phyloP scores from a whole-genome alignment of 2,797 vertebrate genomes.

The Gephyroberyx darwinii region DNA sequence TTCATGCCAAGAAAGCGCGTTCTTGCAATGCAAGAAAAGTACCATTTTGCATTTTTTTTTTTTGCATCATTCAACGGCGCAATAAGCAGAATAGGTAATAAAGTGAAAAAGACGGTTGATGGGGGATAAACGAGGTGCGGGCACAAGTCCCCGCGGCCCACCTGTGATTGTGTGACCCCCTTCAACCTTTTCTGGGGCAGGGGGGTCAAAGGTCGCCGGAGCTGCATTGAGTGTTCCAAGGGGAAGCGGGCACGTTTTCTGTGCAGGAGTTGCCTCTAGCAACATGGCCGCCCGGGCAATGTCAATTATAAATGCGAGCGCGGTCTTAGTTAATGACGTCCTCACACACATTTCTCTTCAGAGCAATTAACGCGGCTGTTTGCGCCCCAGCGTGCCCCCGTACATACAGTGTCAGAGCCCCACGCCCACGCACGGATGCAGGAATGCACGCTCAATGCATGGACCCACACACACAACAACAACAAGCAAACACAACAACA shows the following conservation, averaged over 20 bases:
- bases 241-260: constrained; percentile 11
- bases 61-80: constrained; percentile 39
- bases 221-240: constrained; percentile 57
- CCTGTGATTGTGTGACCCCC: constrained; percentile 53
- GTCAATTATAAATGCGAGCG: constrained; percentile 68
- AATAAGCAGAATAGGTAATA: constrained; percentile 51
- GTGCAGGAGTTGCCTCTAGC: constrained; percentile 49
- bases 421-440: constrained; percentile 59
- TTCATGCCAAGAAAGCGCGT: too few species aligned
- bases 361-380: constrained; percentile 68
- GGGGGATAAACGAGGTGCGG: neutral
- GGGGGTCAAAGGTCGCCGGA: constrained; percentile 51
- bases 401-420: constrained; percentile 55
- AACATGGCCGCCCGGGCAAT: constrained; percentile 46
- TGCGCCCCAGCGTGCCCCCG: constrained; percentile 56
- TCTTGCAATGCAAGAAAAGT: too few species aligned
- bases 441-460: neutral
- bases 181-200: neutral
- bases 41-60: too few species aligned
- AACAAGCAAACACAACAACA: constrained; percentile 16
- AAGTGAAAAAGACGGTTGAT: constrained; percentile 40
- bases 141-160: constrained; percentile 49
- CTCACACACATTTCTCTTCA: constrained; percentile 60
- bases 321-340: constrained; percentile 72
- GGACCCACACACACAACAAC: constrained; percentile 13